Percentiles rank a stretch among this genome's conserved stretches.
phyloP scores from a whole-genome alignment of 2,888 invertebrate species.

The Drosophila percnosoma region DNA sequence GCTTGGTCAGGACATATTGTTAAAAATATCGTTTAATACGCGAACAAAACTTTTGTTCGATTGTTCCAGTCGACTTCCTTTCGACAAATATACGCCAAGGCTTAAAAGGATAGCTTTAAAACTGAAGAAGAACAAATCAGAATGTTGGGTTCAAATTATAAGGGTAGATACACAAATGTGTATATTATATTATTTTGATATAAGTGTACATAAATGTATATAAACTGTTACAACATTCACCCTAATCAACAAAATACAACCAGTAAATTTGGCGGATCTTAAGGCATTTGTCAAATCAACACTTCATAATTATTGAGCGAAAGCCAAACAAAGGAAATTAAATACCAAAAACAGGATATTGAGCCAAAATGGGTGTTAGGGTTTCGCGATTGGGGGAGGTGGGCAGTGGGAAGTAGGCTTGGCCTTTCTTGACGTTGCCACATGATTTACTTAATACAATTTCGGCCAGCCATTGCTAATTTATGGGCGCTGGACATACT shows the following conservation, averaged over 20 bases:
- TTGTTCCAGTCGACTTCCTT: background rate
- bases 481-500: constrained; percentile 50
- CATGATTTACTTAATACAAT: constrained; percentile 74
- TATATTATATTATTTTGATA: background rate
- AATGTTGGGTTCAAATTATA: background rate
- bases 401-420: constrained; percentile 5
- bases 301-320: constrained; percentile 56
- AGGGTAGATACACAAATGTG: background rate
- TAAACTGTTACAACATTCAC: background rate
- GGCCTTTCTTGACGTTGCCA: constrained; percentile 40
- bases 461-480: constrained; percentile 62
- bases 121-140: background rate
- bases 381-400: no score
- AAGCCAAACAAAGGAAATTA: constrained; percentile 27
- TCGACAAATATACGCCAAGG: no score
- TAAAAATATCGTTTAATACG: background rate
- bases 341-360: constrained; percentile 25
- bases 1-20: background rate
- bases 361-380: background rate
- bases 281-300: constrained; percentile 46
- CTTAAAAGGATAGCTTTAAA: no score
- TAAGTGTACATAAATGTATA: background rate
- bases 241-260: background rate
- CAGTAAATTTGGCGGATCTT: constrained; percentile 16
- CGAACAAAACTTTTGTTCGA: background rate